Evolutionary conservation across 2,113 vertebrate species (phyloP).

Genomic region (Nipponia nippon): DNA sequence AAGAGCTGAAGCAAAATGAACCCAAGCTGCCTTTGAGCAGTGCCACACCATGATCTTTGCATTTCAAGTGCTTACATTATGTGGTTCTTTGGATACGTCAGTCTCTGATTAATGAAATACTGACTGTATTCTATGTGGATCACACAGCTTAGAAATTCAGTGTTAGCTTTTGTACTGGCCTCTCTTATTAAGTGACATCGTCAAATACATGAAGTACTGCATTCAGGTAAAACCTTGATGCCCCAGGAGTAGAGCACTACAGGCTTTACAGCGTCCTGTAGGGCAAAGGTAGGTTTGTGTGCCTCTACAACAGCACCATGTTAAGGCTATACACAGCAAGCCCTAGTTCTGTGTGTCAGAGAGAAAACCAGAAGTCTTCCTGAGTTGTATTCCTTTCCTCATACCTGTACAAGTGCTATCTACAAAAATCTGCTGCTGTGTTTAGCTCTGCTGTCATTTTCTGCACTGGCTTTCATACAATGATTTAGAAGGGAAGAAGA

Average conservation of each 20-base stretch:
- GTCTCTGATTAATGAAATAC: background rate
- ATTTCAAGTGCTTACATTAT: background rate
- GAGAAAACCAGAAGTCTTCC: background rate
- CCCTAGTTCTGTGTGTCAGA: background rate
- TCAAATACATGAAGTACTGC: background rate
- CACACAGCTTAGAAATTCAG: background rate
- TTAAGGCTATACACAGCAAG: background rate
- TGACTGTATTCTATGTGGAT: background rate
- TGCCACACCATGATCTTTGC: background rate
- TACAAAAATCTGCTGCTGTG: background rate
- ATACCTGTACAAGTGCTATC: background rate
- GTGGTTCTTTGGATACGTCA: background rate
- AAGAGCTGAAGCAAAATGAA: background rate
- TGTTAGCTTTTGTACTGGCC: background rate
- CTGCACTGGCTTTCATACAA: background rate
- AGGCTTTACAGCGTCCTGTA: background rate
- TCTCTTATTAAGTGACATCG: background rate
- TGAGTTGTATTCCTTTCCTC: background rate
- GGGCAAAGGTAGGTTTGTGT: background rate
- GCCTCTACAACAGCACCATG: fast-evolving
- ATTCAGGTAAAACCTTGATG: fast-evolving
- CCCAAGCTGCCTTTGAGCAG: background rate
- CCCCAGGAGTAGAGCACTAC: background rate
- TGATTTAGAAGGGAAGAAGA: background rate
- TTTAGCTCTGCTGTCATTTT: background rate